Evolutionary conservation across 2,888 invertebrate genomes (phyloP).

Genomic region (Criorhina ranunculi): DNA sequence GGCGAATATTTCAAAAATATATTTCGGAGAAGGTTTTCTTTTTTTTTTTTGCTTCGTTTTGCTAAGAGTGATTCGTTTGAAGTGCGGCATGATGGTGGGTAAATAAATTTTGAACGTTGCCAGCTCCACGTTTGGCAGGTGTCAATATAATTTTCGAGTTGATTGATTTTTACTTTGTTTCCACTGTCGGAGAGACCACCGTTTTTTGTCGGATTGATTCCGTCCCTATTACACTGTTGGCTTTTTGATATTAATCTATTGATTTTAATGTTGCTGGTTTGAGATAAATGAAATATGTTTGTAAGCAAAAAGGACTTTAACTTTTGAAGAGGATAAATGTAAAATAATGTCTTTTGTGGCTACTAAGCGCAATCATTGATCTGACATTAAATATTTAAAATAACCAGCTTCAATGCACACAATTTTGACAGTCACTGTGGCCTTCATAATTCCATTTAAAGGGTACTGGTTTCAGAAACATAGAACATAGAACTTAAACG

Average conservation of each 20-base stretch:
- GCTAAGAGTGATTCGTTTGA: constrained; percentile 56
- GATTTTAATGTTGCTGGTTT: constrained; percentile 26
- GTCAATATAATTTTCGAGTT: constrained; percentile 75
- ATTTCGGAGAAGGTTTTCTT: constrained; percentile 44
- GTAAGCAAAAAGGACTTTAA: not conserved
- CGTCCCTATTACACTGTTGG: not conserved
- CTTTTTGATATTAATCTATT: constrained; percentile 37
- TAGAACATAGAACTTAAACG: too few species aligned
- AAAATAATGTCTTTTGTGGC: too few species aligned
- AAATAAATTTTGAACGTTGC: constrained; percentile 48
- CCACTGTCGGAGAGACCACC: constrained; percentile 16
- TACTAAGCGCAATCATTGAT: too few species aligned
- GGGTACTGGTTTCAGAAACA: too few species aligned
- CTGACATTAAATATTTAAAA: too few species aligned
- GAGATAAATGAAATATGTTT: constrained; percentile 8
- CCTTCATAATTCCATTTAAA: too few species aligned
- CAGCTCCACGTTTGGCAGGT: constrained; percentile 57
- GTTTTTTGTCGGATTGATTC: constrained; percentile 27
- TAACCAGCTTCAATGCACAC: too few species aligned
- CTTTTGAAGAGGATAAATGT: too few species aligned
- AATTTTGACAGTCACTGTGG: too few species aligned
- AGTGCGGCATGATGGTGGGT: constrained; percentile 48
- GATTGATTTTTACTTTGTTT: constrained; percentile 75
- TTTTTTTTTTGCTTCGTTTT: constrained; percentile 11
- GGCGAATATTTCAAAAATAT: constrained; percentile 63